Percentiles rank a stretch among this genome's conserved stretches.
Evolutionary conservation across 2,797 vertebrate genomes (phyloP).

Genomic region (Hemitrygon akajei): DNA sequence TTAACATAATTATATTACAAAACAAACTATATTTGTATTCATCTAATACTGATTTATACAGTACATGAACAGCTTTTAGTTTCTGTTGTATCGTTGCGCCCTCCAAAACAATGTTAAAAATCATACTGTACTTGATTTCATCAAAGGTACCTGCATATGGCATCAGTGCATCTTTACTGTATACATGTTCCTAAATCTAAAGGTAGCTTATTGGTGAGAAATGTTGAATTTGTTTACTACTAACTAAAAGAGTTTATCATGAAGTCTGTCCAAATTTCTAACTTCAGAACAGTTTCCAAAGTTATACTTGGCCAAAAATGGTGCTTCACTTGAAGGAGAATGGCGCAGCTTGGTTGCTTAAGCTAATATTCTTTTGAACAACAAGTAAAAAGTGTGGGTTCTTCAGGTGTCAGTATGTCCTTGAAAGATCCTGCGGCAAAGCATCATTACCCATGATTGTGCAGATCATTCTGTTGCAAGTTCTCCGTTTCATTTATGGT

Average conservation of each 20-base stretch:
- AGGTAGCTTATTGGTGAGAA: not conserved
- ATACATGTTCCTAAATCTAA: not conserved
- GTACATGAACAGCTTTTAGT: not conserved
- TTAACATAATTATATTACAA: not conserved
- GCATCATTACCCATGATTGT: not conserved
- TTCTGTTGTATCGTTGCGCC: not conserved
- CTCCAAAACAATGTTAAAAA: not conserved
- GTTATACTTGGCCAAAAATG: not conserved
- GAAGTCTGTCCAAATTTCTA: not conserved
- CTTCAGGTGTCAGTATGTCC: not conserved
- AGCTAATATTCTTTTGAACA: not conserved
- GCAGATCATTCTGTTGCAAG: not conserved
- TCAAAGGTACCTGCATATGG: not conserved
- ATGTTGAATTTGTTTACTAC: too few species aligned
- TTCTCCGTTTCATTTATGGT: not conserved
- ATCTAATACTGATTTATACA: not conserved
- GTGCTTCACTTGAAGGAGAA: not conserved
- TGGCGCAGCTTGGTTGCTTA: too few species aligned
- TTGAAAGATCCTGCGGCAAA: not conserved
- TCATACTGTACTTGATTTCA: not conserved
- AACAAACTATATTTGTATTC: not conserved
- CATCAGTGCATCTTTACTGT: not conserved
- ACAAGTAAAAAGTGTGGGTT: not conserved
- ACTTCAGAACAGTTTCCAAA: not conserved
- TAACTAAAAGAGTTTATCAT: too few species aligned